Evolutionary conservation across 2,797 vertebrate genomes (phyloP).

Genomic region (Spinus pinus): DNA sequence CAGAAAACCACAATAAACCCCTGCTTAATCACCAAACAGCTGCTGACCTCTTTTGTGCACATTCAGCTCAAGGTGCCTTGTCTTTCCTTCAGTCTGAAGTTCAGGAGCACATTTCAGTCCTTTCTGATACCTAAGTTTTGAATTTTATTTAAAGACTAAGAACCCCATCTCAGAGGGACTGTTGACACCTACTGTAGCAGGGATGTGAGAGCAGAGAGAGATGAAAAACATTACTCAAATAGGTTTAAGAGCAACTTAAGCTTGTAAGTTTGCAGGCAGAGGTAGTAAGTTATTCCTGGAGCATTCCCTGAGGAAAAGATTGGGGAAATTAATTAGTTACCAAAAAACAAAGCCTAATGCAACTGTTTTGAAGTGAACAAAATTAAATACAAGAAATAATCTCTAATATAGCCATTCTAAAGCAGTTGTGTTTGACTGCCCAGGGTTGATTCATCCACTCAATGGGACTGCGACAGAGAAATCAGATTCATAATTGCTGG

Average conservation of each 20-base stretch:
- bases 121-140: not conserved
- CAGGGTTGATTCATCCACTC: not conserved
- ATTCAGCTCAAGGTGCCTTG: not conserved
- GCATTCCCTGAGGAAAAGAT: not conserved
- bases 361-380: not conserved
- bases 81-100: not conserved
- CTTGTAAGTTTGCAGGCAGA: not conserved
- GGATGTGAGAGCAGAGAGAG: not conserved
- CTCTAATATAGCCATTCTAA: not conserved
- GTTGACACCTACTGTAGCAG: not conserved
- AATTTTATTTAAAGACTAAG: not conserved
- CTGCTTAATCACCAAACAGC: not conserved
- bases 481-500: not conserved
- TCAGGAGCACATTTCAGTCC: not conserved
- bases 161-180: not conserved
- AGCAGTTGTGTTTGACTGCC: not conserved
- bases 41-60: not conserved
- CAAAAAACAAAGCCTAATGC: not conserved
- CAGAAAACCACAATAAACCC: not conserved
- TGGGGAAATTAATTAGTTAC: not conserved
- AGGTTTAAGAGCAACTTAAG: not conserved
- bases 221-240: not conserved
- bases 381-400: not conserved
- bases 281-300: not conserved
- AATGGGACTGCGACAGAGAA: not conserved